Percentiles rank a stretch among this genome's conserved stretches.
These are phyloP conservation scores for Tragelaphus scriptus DNA, from an alignment of 2,113 vertebrate genomes.

Conservation along the genomic window DNA sequence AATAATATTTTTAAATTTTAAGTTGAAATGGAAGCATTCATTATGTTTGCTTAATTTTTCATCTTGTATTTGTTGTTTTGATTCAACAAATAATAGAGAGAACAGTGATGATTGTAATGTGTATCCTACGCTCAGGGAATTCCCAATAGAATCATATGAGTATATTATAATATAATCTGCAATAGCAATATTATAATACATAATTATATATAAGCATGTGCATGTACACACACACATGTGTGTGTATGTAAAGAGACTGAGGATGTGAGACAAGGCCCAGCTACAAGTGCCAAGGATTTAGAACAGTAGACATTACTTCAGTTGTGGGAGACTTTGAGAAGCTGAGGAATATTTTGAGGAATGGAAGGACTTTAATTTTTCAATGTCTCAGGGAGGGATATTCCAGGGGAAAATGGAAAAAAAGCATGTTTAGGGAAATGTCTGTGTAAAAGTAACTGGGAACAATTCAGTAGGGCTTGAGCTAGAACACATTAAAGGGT, in stretches of 20 bases:
- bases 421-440: not conserved
- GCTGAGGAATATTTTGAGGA: not conserved
- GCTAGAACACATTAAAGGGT: not conserved
- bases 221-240: not conserved
- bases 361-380: not conserved
- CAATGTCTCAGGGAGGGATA: not conserved
- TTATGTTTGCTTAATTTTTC: not conserved
- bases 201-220: not conserved
- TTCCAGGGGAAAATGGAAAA: not conserved
- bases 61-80: not conserved
- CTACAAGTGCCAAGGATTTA: not conserved
- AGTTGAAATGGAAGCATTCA: not conserved
- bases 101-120: not conserved
- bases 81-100: not conserved
- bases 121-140: not conserved
- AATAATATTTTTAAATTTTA: not conserved
- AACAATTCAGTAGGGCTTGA: not conserved
- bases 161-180: not conserved
- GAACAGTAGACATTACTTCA: not conserved
- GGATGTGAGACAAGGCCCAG: not conserved
- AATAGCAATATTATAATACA: not conserved
- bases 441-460: not conserved
- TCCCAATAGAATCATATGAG: not conserved
- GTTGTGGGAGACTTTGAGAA: not conserved
- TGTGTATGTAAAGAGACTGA: not conserved